Evolutionary conservation across 2,888 invertebrate species (phyloP).

Genomic region (Drosophila mulleri): DNA sequence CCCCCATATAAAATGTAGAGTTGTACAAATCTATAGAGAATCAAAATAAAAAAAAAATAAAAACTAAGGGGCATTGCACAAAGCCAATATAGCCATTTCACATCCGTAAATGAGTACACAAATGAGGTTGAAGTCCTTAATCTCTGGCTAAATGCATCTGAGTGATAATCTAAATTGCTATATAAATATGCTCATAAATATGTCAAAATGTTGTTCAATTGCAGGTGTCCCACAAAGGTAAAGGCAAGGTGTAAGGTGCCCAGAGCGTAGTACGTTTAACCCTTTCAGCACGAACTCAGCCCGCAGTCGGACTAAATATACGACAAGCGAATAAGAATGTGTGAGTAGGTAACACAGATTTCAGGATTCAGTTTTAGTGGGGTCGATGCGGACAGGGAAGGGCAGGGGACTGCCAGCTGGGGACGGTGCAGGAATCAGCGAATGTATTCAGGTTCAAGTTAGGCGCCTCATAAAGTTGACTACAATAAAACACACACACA

Average conservation of each 20-base stretch:
- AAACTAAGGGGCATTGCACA: no score
- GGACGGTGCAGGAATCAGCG: background rate
- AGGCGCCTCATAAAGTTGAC: conserved; percentile 66
- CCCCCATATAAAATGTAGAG: no score
- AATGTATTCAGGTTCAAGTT: conserved; percentile 30
- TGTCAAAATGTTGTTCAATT: background rate
- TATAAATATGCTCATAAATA: background rate
- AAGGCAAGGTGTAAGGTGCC: no score
- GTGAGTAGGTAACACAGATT: conserved; percentile 48
- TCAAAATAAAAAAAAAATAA: no score
- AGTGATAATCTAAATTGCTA: background rate
- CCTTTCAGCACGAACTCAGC: background rate
- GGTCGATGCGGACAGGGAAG: background rate
- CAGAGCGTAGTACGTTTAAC: background rate
- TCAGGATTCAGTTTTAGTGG: conserved; percentile 15
- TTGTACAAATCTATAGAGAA: no score
- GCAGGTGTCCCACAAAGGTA: background rate
- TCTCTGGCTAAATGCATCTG: background rate
- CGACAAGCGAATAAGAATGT: conserved; percentile 18
- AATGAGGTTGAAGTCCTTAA: background rate
- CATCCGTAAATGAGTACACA: no score
- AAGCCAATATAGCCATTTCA: no score
- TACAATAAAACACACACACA: conserved; percentile 71
- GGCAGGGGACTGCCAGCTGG: background rate
- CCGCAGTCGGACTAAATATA: background rate